Evolutionary conservation across 2,797 vertebrate genomes (phyloP), one percentile per base, ranked within the genome.

Genomic region (Sebastes aleutianus): DNA sequence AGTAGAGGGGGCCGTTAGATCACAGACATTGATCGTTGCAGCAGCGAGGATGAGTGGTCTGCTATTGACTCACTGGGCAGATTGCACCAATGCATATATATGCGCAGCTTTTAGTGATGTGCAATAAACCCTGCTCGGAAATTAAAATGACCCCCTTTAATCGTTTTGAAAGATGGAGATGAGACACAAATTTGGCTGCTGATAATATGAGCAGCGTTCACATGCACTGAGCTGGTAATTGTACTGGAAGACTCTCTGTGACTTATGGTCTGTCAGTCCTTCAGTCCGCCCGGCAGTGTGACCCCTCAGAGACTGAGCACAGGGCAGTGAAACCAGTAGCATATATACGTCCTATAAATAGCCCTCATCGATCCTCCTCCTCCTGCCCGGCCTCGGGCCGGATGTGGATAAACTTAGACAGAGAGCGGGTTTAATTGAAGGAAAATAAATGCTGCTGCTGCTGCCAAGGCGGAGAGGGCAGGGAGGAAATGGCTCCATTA

Each of bases 271-370:
- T 27, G 27, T 57, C 62, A 27, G 66, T 58, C 59, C 20, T 65
- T n/a, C 2, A 8, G 36, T 74, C 70, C 14, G 20, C 1, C 26
- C 29, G 18, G 59, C 76, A 68, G 39, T 7, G 32, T 58, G 22
- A 66, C 71, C 74, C 61, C n/a, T 43, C 53, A 43, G 61, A 71
- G 68, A 66, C 70, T 53, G 63, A 67, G 73, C n/a, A 72, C 8
- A 0, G 57, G 71, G 24, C 78, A 64, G 72, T 76, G 88, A 89
- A 91, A 87, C 80, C 87, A 89, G 87, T 89, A 79, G 70, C 83
- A 72, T 67, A 69, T 62, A 22, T 5, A 53, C 8, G 3, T 68
- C 22, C 94, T 93, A 94, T 91, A 91, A 94, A 95, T 95, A 95
- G 89, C 88, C 63, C 34, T 27, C 70, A 91, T 90, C 24, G 78